phyloP scores from a whole-genome alignment of 1,140 invertebrate species.

The Drosophila varians region DNA sequence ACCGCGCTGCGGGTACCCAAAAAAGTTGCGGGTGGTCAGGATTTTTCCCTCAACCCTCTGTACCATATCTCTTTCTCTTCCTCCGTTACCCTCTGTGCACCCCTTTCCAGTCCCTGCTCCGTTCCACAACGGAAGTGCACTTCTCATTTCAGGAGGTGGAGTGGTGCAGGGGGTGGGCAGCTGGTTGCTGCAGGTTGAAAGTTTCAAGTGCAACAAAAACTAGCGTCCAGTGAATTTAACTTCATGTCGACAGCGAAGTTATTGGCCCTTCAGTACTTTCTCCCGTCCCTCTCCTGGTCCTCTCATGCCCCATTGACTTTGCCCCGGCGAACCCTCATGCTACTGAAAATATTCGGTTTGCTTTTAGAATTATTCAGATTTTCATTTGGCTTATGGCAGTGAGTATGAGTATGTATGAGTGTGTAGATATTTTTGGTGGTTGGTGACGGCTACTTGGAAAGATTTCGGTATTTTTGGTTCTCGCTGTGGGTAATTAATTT shows the following conservation, averaged over 20 bases:
- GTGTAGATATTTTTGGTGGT: constrained; percentile 35
- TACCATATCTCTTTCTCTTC: neutral
- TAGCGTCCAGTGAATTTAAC: constrained; percentile 47
- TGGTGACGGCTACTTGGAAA: constrained; percentile 27
- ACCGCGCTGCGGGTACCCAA: constrained; percentile 59
- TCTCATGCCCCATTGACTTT: constrained; percentile 14
- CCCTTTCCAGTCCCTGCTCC: neutral
- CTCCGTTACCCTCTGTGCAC: neutral
- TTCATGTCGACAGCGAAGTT: constrained; percentile 48
- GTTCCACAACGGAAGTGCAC: constrained; percentile 29
- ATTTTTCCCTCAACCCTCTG: constrained; percentile 6
- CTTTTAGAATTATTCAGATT: constrained; percentile 68
- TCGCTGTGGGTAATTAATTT: constrained; percentile 74
- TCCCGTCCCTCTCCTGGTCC: neutral
- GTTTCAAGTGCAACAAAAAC: constrained; percentile 70
- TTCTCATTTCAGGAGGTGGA: constrained; percentile 34
- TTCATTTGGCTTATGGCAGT: constrained; percentile 35
- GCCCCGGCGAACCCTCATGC: constrained; percentile 24
- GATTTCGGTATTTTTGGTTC: constrained; percentile 38
- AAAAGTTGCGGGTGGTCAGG: constrained; percentile 77
- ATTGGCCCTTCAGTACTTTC: constrained; percentile 38
- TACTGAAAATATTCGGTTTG: constrained; percentile 58
- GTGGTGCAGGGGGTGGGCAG: neutral
- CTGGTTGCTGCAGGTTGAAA: constrained; percentile 56
- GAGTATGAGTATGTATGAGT: constrained; percentile 15